Percentiles rank a stretch among this genome's conserved stretches.
These are phyloP conservation scores for Wasmannia auropunctata DNA, from an alignment of 1,140 invertebrate species.

Conservation along the genomic window DNA sequence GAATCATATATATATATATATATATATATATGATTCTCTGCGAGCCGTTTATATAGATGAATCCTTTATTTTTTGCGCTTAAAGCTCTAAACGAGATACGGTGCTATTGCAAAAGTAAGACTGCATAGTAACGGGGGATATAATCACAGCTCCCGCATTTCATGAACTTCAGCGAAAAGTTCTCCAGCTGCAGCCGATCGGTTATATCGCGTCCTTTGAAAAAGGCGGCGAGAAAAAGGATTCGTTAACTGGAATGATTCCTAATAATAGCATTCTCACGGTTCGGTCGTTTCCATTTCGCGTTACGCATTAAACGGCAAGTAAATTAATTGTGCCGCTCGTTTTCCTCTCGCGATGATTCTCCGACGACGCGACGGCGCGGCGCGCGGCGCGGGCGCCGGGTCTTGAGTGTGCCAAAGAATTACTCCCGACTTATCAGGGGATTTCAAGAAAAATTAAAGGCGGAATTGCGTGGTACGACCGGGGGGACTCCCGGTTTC, in stretches of 20 bases:
- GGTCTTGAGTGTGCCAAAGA: constrained; percentile 29
- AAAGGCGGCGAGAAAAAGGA: neutral
- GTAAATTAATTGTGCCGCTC: constrained; percentile 53
- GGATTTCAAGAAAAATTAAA: constrained; percentile 53
- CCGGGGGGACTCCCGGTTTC: constrained; percentile 3
- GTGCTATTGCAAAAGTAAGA: neutral
- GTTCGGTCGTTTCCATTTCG: constrained; percentile 36
- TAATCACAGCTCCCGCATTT: neutral
- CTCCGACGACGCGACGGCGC: constrained; percentile 1
- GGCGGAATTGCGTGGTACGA: constrained; percentile 11
- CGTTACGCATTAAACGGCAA: constrained; percentile 43
- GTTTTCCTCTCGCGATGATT: constrained; percentile 20
- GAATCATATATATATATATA: too few relatives aligned
- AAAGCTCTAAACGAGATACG: neutral
- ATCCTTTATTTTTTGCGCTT: neutral
- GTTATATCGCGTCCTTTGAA: constrained; percentile 1
- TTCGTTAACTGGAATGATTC: constrained; percentile 45
- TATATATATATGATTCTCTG: neutral
- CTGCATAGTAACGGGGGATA: neutral
- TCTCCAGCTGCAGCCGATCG: neutral
- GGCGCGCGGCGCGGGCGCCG: too few relatives aligned
- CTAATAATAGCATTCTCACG: constrained; percentile 35
- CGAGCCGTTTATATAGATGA: neutral
- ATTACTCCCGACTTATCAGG: constrained; percentile 56
- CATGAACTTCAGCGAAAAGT: neutral